A percentile compares a stretch with the other conserved stretches of the same genome.
These are phyloP conservation scores for Elaeidobius kamerunicus DNA, from an alignment of 2,888 invertebrate species.

Conservation along the genomic window DNA sequence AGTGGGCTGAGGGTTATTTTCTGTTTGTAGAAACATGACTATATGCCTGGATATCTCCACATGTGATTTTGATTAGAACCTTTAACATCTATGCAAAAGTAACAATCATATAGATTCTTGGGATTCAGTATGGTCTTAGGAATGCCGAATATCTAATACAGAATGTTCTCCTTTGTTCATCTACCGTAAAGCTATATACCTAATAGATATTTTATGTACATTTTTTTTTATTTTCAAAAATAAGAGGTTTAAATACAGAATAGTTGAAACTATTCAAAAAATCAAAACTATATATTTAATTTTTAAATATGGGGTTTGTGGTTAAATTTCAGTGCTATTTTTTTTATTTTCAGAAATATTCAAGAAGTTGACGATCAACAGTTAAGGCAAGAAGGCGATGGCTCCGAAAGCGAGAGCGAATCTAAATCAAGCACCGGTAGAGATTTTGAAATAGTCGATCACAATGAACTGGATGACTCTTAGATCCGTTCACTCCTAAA, in stretches of 20 bases:
- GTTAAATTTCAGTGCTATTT: neutral
- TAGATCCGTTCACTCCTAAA: conserved; percentile 14
- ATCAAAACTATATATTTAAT: neutral
- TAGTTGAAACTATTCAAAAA: neutral
- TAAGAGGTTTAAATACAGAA: neutral
- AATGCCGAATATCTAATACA: neutral
- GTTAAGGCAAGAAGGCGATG: conserved; percentile 52
- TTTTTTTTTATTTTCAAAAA: neutral
- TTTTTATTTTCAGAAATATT: conserved; percentile 13
- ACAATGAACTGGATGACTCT: conserved; percentile 52
- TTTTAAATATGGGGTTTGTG: neutral
- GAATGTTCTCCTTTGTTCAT: too few relatives aligned
- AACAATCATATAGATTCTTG: too few relatives aligned
- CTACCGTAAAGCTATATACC: too few relatives aligned
- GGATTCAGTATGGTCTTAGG: too few relatives aligned
- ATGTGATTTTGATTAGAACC: too few relatives aligned
- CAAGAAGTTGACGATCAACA: conserved; percentile 16
- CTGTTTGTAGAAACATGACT: too few relatives aligned
- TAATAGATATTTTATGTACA: too few relatives aligned
- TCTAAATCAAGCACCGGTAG: conserved; percentile 78
- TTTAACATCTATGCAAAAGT: too few relatives aligned
- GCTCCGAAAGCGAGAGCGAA: conserved; percentile 79
- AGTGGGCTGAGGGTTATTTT: too few relatives aligned
- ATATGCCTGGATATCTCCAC: too few relatives aligned
- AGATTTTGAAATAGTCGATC: conserved; percentile 86